These are phyloP conservation scores for Folsomia candida DNA, from an alignment of 2,888 invertebrate species.

Conservation along the genomic window DNA sequence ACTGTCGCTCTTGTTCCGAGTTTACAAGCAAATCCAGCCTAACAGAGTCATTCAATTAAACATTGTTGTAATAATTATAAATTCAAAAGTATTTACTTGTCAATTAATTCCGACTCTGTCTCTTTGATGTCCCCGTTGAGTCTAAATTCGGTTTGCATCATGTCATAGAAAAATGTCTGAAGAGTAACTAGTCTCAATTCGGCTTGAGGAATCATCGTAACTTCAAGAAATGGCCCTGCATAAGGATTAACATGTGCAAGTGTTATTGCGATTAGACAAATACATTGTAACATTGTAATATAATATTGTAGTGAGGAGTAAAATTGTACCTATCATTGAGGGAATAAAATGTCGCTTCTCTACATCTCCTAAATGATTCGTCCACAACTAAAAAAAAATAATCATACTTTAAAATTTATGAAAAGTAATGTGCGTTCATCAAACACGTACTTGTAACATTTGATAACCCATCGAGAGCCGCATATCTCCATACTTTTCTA, in stretches of 20 bases:
- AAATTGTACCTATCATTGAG: conserved; percentile 87
- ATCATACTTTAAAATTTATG: too few relatives aligned
- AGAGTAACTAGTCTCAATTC: conserved; percentile 83
- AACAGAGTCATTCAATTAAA: neutral
- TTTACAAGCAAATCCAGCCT: conserved; percentile 54
- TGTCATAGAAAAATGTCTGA: conserved; percentile 81
- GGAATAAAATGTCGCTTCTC: conserved; percentile 74
- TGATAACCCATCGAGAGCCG: conserved; percentile 88
- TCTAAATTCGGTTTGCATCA: conserved; percentile 86
- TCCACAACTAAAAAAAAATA: conserved; percentile 68
- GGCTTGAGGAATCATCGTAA: conserved; percentile 83
- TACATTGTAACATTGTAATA: too few relatives aligned
- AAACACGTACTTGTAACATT: conserved; percentile 63
- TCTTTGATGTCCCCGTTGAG: conserved; percentile 78
- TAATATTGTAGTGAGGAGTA: too few relatives aligned
- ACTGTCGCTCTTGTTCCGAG: conserved; percentile 17
- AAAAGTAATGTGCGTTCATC: neutral
- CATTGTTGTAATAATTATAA: neutral
- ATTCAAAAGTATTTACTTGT: conserved; percentile 61
- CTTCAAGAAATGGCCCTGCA: conserved; percentile 88
- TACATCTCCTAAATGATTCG: conserved; percentile 67
- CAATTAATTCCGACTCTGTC: conserved; percentile 90
- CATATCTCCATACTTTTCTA: conserved; percentile 83
- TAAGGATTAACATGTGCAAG: too few relatives aligned
- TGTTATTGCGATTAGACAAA: too few relatives aligned